Base-by-base conservation (phyloP, 2,888 invertebrate genomes). In the Tillus elongatus region DNA sequence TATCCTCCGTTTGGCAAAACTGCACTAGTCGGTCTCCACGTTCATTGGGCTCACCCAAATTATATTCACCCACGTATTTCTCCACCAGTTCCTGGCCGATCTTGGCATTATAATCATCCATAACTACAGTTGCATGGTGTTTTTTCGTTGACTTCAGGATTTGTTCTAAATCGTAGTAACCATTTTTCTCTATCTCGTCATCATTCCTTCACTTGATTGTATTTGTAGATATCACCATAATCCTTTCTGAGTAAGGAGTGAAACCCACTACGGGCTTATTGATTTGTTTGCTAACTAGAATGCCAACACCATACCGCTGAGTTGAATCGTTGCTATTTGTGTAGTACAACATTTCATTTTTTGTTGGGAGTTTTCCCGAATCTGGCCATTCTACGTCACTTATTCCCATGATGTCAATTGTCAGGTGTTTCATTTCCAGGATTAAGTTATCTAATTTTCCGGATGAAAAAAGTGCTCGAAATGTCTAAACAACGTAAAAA, bases 1-100 rank as follows among this genome's bases (percentile, higher is more conserved):
- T 4, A 29, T 29, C 30, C n/a, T 29, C 11, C 4, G 4, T 29
- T 29, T 29, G 30, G 11, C 30, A 29, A 10, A 29, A 29, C 12
- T 29, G n/a, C n/a, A 11, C n/a, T 11, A 29, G 12, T 29, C 30
- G 30, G 11, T 29, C 30, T 11, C 30, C 30, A n/a, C 30, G 8
- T 6, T 29, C 30, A 29, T 29, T 29, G 6, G 6, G 4, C 6
- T 29, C 30, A n/a, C 12, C 30, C 30, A 29, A 11, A 8, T 10
- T 10, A 29, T n/a, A 29, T 6, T 11, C 12, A 8, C n/a, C n/a
- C 11, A 11, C 11, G 12, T 29, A 29, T 29, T 10, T 11, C 6
- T 29, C 30, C 6, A 29, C 30, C 12, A n/a, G 4, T 4, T 11
- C 30, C n/a, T 29, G 8, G n/a, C 30, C 30, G 4, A 29, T 10